Evolutionary conservation across 2,888 invertebrate species (phyloP).

Genomic region (Polymixis lichenea): DNA sequence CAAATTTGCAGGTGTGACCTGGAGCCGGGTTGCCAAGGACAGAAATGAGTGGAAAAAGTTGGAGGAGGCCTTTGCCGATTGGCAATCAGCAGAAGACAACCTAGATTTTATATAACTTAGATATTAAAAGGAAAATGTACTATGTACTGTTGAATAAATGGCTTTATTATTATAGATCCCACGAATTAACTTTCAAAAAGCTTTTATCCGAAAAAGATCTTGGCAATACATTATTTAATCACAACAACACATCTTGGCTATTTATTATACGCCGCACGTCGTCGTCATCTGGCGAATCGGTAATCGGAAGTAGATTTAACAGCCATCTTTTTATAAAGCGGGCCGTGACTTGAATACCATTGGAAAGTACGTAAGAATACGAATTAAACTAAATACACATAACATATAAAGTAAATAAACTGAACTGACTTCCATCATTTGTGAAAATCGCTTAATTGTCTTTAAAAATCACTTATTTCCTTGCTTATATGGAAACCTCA

Average conservation of each 20-base stretch:
- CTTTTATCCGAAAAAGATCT: conserved; percentile 5
- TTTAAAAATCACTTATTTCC: not conserved
- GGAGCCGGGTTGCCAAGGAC: too few relatives aligned
- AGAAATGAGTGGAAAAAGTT: too few relatives aligned
- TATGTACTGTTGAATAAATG: too few relatives aligned
- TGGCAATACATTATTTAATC: not conserved
- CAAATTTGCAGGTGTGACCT: too few relatives aligned
- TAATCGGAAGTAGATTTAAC: conserved; percentile 39
- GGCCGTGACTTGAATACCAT: conserved; percentile 28
- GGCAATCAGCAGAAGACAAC: too few relatives aligned
- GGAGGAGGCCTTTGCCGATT: too few relatives aligned
- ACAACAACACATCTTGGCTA: not conserved
- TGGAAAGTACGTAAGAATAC: not conserved
- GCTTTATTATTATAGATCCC: too few relatives aligned
- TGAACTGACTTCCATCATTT: not conserved
- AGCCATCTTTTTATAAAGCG: conserved; percentile 16
- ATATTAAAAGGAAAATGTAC: too few relatives aligned
- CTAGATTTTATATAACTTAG: too few relatives aligned
- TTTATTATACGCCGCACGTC: conserved; percentile 39
- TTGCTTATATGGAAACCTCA: not conserved
- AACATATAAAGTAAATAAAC: not conserved
- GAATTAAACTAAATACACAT: not conserved
- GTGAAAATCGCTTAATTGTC: not conserved
- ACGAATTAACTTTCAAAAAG: conserved; percentile 2
- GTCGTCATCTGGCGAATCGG: conserved; percentile 24